Conservation (phyloP, 92 coral and sea anemone species). For the Isaurus tuberculatus region DNA sequence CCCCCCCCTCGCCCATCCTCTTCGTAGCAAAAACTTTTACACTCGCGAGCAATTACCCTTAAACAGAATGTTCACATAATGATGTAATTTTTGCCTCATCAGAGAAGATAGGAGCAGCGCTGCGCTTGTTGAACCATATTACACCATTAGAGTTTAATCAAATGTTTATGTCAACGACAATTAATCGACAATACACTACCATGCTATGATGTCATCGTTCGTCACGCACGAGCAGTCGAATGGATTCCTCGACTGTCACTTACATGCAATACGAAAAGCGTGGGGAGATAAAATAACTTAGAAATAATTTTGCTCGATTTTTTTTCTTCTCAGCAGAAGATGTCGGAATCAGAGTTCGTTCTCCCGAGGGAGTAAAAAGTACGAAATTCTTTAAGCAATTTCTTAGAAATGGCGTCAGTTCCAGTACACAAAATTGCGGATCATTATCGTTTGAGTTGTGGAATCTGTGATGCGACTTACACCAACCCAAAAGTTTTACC, state of each 20-base stretch:
- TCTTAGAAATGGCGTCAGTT: slow-evolving; percentile 71
- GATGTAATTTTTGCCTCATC: no score
- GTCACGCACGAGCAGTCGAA: slow-evolving; percentile 19
- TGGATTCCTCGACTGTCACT: slow-evolving; percentile 29
- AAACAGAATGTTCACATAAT: no score
- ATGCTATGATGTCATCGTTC: slow-evolving; percentile 16
- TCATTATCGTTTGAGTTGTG: slow-evolving; percentile 77
- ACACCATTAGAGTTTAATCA: slow-evolving; percentile 3
- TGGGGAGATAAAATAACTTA: not conserved
- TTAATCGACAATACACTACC: slow-evolving; percentile 26
- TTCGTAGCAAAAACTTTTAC: no score
- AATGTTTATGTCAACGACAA: slow-evolving; percentile 11
- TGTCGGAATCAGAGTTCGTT: not conserved
- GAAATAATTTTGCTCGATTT: slow-evolving; percentile 3
- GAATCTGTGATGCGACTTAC: slow-evolving; percentile 82
- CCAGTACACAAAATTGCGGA: slow-evolving; percentile 83
- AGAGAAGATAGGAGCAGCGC: no score
- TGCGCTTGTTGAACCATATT: not conserved
- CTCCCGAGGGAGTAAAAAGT: not conserved
- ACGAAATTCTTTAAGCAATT: not conserved
- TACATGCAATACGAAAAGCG: slow-evolving; percentile 23
- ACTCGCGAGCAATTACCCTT: no score
- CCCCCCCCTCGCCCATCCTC: no score
- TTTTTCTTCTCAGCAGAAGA: not conserved
- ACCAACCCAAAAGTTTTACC: slow-evolving; percentile 86